Evolutionary conservation across 2,113 vertebrate genomes (phyloP).

Genomic region (Lophius piscatorius): DNA sequence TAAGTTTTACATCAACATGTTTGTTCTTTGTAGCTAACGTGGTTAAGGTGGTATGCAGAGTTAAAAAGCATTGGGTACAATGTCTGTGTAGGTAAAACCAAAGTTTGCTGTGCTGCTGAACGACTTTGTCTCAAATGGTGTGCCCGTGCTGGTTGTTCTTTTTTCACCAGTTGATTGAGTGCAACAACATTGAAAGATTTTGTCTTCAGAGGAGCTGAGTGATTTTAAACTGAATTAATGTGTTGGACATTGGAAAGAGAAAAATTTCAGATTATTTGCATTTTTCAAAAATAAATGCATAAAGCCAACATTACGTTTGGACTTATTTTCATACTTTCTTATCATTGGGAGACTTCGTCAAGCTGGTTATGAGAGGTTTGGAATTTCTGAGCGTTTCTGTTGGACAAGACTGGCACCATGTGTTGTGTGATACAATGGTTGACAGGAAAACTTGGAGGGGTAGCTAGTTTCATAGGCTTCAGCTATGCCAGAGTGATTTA

Average conservation of each 20-base stretch:
- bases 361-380: too few relatives aligned
- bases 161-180: constrained; percentile 9
- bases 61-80: constrained; percentile 76
- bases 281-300: too few relatives aligned
- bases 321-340: too few relatives aligned
- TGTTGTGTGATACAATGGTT: too few relatives aligned
- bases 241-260: background rate
- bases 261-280: too few relatives aligned
- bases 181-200: background rate
- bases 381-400: too few relatives aligned
- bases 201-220: constrained; percentile 29
- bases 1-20: constrained; percentile 18
- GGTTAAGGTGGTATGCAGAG: constrained; percentile 74
- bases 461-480: too few relatives aligned
- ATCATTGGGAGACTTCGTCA: too few relatives aligned
- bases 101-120: constrained; percentile 63
- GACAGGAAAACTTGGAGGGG: too few relatives aligned
- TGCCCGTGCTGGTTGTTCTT: background rate
- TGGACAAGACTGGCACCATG: too few relatives aligned
- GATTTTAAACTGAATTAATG: constrained; percentile 1
- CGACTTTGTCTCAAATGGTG: constrained; percentile 23
- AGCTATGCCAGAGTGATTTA: too few relatives aligned
- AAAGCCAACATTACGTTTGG: too few relatives aligned
- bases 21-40: constrained; percentile 70
- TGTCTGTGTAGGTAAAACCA: constrained; percentile 69